Evolutionary conservation across 2,888 invertebrate species (phyloP).

Genomic region (Itoplectis maculator): DNA sequence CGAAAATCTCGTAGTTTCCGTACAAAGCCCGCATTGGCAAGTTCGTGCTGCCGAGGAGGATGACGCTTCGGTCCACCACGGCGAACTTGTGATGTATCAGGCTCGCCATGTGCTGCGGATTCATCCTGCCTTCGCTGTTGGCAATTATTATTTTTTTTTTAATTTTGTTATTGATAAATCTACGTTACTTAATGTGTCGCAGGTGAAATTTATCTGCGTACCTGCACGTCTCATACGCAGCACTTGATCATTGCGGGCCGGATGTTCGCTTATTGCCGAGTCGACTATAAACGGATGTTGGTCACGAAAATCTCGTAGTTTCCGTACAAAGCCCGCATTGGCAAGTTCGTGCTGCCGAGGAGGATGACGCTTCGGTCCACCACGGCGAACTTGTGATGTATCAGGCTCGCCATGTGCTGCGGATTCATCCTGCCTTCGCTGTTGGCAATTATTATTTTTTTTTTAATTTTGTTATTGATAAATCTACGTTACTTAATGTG

Average conservation of each 20-base stretch:
- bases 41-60: conserved; percentile 90
- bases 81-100: conserved; percentile 94
- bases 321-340: conserved; percentile 88
- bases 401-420: conserved; percentile 85
- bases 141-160: conserved; percentile 75
- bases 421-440: conserved; percentile 85
- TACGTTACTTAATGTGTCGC: no score
- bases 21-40: conserved; percentile 90
- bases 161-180: conserved; percentile 11
- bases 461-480: conserved; percentile 9
- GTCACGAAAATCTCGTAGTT: conserved; percentile 90
- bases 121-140: conserved; percentile 85
- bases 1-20: conserved; percentile 89
- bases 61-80: conserved; percentile 86
- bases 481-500: no score
- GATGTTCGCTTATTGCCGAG: conserved; percentile 85
- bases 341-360: conserved; percentile 91
- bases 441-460: conserved; percentile 78
- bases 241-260: conserved; percentile 62
- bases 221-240: conserved; percentile 62
- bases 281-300: conserved; percentile 87
- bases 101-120: conserved; percentile 83
- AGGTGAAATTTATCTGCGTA: conserved; percentile 51
- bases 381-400: conserved; percentile 93
- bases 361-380: conserved; percentile 87